Base-by-base conservation (phyloP, 2,797 vertebrate species). In the Gallinago solitaria region DNA sequence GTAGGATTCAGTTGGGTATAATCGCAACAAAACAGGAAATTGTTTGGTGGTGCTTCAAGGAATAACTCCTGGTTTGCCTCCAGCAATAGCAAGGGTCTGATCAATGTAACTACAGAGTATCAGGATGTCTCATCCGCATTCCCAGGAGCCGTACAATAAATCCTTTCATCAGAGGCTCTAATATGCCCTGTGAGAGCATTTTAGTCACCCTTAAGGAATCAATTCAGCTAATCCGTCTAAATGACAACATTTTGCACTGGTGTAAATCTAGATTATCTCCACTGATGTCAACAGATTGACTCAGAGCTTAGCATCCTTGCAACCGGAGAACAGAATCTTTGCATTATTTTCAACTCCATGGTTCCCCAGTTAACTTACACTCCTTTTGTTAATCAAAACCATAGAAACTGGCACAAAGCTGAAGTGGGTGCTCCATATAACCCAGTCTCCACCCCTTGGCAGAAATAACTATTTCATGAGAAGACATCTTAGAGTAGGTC, bases 181-280 rank as follows among this genome's bases (percentile, higher is more conserved):
- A 59, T 12, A 20, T 35, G 27, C 13, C 53, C 61, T 48, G 30
- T 71, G 71, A 87, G 33, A 85, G 15, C 24, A 54, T 89, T 89
- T 78, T 39, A 68, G 89, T 89, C 45, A 83, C 14, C 11, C 61
- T 18, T 54, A 85, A 83, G 39, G 64, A 80, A 48, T 80, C 69
- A 50, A 21, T 94, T 86, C 41, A 43, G 17, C 45, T 78, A 90
- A 87, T 57, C 45, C n/a, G 43, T 90, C 65, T 87, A 73, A 85
- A 92, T 51, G 67, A 43, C 24, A 68, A 33, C n/a, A 57, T 82
- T 93, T 84, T 1, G 0, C 27, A 50, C 60, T 80, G 30, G 4
- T 61, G 16, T 64, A 94, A 88, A 95, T 84, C 56, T 88, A 94
- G 53, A 69, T 83, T 84, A 93, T 74, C 86, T 68, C 19, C 9